Evolutionary conservation across 2,113 vertebrate genomes (phyloP).

Genomic region (Hippocampus comes): DNA sequence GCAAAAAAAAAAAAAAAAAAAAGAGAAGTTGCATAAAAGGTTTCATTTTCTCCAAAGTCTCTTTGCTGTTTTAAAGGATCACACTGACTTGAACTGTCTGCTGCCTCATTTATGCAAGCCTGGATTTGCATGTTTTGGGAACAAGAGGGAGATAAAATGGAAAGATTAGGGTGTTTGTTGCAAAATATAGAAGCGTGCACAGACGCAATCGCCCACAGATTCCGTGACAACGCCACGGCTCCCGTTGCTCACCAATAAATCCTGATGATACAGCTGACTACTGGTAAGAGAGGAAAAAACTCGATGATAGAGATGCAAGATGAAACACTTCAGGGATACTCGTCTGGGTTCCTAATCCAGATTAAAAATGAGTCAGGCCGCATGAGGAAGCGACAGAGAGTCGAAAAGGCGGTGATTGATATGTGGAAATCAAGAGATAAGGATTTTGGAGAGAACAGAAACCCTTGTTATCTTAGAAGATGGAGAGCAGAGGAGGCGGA

Average conservation of each 20-base stretch:
- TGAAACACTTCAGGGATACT: neutral
- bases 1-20: neutral
- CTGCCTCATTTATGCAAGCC: neutral
- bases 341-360: neutral
- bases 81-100: neutral
- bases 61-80: neutral
- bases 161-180: conserved; percentile 15
- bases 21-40: neutral
- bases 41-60: neutral
- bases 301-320: neutral
- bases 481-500: neutral
- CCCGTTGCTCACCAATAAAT: neutral
- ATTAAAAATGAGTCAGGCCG: neutral
- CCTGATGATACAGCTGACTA: neutral
- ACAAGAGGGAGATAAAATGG: conserved; percentile 10
- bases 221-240: neutral
- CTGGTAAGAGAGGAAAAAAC: neutral
- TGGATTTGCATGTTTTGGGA: conserved; percentile 17
- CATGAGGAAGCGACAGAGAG: neutral
- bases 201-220: conserved; percentile 8
- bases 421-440: conserved; percentile 24
- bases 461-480: conserved; percentile 23
- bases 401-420: conserved; percentile 21
- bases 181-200: conserved; percentile 14
- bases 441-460: conserved; percentile 8